phyloP scores from a whole-genome alignment of 2,113 vertebrate genomes.

The Nematolebias whitei region DNA sequence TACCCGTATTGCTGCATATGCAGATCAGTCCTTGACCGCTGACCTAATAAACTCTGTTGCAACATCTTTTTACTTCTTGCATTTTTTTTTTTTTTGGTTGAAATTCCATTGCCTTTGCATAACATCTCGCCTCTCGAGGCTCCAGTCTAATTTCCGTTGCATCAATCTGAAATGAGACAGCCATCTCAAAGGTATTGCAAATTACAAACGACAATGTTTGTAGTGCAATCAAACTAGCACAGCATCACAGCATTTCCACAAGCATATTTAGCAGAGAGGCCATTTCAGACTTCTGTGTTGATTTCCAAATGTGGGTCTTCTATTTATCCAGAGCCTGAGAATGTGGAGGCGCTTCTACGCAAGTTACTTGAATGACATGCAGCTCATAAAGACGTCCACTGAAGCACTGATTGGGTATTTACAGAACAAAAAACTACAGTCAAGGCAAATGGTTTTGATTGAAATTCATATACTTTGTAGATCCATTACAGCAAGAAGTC shows the following conservation, averaged over 20 bases:
- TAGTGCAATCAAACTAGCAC: slow-evolving; percentile 34
- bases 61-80: background rate
- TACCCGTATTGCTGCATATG: background rate
- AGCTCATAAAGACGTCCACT: background rate
- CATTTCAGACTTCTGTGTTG: background rate
- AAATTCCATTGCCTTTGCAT: slow-evolving; percentile 15
- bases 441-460: no score
- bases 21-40: slow-evolving; percentile 1
- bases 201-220: slow-evolving; percentile 7
- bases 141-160: slow-evolving; percentile 20
- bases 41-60: slow-evolving; percentile 1
- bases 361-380: background rate
- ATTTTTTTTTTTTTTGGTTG: slow-evolving; percentile 15
- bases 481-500: no score
- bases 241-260: slow-evolving; percentile 18
- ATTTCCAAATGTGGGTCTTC: slow-evolving; percentile 39
- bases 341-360: background rate
- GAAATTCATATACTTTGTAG: no score
- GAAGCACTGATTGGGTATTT: no score
- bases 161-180: slow-evolving; percentile 18
- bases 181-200: slow-evolving; percentile 38
- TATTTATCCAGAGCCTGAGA: slow-evolving; percentile 37
- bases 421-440: no score
- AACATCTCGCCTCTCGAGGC: background rate
- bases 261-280: background rate